A percentile compares a stretch with the other conserved stretches of the same genome.
These are phyloP conservation scores for Pteronura brasiliensis DNA, from an alignment of 2,113 vertebrate species.

Conservation along the genomic window DNA sequence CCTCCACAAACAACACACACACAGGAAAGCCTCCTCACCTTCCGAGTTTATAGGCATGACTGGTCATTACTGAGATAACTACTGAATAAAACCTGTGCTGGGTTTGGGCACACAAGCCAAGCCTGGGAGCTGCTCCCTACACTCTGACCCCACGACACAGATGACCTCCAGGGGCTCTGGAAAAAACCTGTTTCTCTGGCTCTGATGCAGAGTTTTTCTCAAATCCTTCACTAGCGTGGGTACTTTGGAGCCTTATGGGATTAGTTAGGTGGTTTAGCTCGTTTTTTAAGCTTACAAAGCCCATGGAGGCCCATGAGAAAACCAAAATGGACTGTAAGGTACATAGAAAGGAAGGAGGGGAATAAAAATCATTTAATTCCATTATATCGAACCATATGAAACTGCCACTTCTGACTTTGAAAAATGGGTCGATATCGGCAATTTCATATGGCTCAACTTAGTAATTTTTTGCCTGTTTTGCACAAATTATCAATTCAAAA, in stretches of 20 bases:
- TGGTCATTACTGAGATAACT: background rate
- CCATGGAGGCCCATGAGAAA: background rate
- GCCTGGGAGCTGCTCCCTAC: background rate
- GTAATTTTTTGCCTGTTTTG: background rate
- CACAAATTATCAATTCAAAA: slow-evolving; percentile 13
- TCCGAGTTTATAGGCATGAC: background rate
- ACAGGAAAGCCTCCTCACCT: background rate
- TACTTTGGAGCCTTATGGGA: background rate
- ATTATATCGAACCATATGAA: slow-evolving; percentile 15
- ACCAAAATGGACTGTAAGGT: background rate
- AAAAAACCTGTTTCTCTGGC: slow-evolving; percentile 8
- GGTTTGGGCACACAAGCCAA: background rate
- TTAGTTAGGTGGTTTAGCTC: background rate
- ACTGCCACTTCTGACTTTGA: background rate
- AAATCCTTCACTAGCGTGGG: background rate
- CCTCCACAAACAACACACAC: background rate
- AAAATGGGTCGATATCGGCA: background rate
- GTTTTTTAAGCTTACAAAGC: background rate
- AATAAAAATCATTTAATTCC: slow-evolving; percentile 24
- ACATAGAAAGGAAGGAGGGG: background rate
- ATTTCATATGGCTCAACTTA: slow-evolving; percentile 2
- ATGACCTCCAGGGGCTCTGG: background rate
- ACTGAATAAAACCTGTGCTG: background rate
- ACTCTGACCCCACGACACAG: background rate
- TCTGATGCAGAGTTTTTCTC: background rate